Base-by-base conservation (phyloP, 2,888 invertebrate species). In the Caprella mutica region DNA sequence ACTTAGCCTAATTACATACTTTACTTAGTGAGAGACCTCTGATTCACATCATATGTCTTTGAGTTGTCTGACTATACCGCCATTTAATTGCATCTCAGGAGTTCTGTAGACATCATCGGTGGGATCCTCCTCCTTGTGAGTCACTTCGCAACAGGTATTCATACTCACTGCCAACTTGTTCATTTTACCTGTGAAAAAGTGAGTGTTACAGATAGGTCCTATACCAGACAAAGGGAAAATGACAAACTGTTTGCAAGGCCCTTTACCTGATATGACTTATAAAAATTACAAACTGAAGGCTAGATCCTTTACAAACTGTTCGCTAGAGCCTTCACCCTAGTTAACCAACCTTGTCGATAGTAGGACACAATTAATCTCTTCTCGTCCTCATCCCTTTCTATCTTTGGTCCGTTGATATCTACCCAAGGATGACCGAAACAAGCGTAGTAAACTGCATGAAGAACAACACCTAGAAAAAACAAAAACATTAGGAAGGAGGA, bases 401-500 rank as follows among this genome's bases (percentile, higher is more conserved):
- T 44, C n/a, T 59, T 55, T 3, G 63, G 63, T 1, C 63, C 63
- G 29, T 64, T 64, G 21, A 64, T 64, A 30, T 64, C 59, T 14
- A 64, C 63, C 63, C 63, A 64, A 1, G 63, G 63, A 40, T 64
- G 63, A 0, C 63, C 63, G 33, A 64, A 64, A 33, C 63, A 64
- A 44, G 59, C 59, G 48, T 64, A 64, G 27, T 64, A 64, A 2
- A 64, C 63, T 9, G 54, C 63, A 42, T 64, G 63, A 3, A 64
- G 55, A 17, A 64, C 56, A 5, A 64, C 50, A 14, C 63, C 63
- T 12, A n/a, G n/a, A n/a, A n/a, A n/a, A n/a, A n/a, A n/a, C n/a
- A n/a, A n/a, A n/a, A n/a, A n/a, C n/a, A n/a, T n/a, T n/a, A n/a
- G n/a, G n/a, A n/a, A n/a, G n/a, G n/a, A n/a, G n/a, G n/a, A n/a